Evolutionary conservation across 1,140 invertebrate species (phyloP).

Genomic region (Cherax quadricarinatus): DNA sequence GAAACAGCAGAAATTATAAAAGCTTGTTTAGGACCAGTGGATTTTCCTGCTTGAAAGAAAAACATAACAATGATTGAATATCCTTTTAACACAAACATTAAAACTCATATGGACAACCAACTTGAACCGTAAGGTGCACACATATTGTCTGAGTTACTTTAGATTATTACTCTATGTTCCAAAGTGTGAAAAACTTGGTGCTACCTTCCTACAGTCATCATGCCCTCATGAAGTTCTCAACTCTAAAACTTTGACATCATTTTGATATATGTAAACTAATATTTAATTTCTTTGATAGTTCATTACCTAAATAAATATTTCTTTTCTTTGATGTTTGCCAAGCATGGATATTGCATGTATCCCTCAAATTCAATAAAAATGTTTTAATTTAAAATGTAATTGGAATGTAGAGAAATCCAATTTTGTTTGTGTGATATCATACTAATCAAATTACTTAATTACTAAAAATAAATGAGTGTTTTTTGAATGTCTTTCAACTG

Average conservation of each 20-base stretch:
- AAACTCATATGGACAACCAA: not conserved
- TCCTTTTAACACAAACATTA: not conserved
- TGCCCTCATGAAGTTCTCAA: not conserved
- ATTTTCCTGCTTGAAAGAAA: not conserved
- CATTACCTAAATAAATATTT: conserved; percentile 20
- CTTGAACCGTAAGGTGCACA: not conserved
- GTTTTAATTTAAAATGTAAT: conserved; percentile 4
- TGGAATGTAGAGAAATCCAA: not conserved
- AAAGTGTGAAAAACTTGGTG: conserved; percentile 31
- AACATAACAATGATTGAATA: not conserved
- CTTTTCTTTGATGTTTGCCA: conserved; percentile 49
- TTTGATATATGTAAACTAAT: conserved; percentile 30
- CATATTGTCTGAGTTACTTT: conserved; percentile 1
- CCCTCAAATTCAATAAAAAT: conserved; percentile 17
- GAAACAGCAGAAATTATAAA: conserved; percentile 4
- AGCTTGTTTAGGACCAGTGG: conserved; percentile 12
- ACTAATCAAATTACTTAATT: conserved; percentile 46
- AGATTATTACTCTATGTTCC: not conserved
- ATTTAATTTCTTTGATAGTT: conserved; percentile 40
- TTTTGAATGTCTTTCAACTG: conserved; percentile 42
- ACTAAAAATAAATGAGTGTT: conserved; percentile 43
- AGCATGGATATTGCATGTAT: conserved; percentile 64
- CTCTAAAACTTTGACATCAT: conserved; percentile 22
- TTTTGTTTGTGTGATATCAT: conserved; percentile 39
- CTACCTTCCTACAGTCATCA: conserved; percentile 8